Percentiles rank a stretch among this genome's conserved stretches.
Conservation (phyloP, 2,113 vertebrate species). For the Heteronetta atricapilla region DNA sequence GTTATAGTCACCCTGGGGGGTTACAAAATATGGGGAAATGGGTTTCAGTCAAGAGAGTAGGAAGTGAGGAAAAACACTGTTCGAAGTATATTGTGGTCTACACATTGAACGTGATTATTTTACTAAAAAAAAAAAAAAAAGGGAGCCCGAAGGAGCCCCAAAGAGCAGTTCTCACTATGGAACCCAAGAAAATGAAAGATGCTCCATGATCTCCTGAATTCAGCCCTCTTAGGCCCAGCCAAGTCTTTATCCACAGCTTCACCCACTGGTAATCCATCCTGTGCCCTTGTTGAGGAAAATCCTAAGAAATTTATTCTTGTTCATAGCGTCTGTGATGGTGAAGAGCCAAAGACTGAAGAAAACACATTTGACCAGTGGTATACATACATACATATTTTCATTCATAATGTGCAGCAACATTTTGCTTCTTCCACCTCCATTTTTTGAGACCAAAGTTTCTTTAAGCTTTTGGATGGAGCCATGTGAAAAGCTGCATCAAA, state of each 20-base stretch:
- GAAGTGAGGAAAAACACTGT: background rate
- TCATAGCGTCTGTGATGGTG: background rate
- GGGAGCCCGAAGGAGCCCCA: fast-evolving
- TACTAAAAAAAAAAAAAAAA: background rate
- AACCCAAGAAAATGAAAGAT: background rate
- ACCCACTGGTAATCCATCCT: background rate
- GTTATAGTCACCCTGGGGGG: background rate
- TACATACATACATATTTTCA: background rate
- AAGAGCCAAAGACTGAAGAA: background rate
- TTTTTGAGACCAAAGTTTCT: background rate
- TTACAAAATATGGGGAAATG: background rate
- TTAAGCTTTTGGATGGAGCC: background rate
- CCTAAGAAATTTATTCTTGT: background rate
- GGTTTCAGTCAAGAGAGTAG: background rate
- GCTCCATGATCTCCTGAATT: background rate
- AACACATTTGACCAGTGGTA: background rate
- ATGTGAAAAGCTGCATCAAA: background rate
- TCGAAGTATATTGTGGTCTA: background rate
- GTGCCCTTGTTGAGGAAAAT: background rate
- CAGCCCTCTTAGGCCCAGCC: background rate
- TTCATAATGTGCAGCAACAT: background rate
- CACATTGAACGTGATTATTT: background rate
- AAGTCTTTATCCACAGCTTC: background rate
- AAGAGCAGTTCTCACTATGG: background rate
- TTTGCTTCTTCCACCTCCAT: background rate